Percentiles rank a stretch among this genome's conserved stretches.
Conservation (phyloP, 1,140 invertebrate genomes). For the Rhopalosiphum padi region DNA sequence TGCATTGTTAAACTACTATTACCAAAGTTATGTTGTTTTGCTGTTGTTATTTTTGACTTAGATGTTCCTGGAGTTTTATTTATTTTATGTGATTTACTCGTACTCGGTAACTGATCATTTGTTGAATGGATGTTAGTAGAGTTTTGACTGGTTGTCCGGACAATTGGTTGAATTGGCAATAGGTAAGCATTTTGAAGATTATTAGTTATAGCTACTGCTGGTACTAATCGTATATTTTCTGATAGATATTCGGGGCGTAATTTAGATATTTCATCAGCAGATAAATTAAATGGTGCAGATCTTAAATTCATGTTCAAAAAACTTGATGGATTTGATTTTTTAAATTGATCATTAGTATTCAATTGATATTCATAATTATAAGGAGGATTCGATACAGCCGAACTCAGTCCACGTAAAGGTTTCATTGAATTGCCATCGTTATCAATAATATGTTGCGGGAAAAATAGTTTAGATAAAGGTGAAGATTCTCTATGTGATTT, state of each 20-base stretch:
- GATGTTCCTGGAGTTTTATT: neutral
- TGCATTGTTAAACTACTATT: neutral
- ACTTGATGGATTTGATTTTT: neutral
- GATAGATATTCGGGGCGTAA: neutral
- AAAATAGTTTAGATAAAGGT: neutral
- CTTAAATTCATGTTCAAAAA: neutral
- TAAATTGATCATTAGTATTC: neutral
- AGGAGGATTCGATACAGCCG: too few relatives aligned
- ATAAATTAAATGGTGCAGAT: neutral
- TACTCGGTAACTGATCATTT: neutral
- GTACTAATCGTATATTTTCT: neutral
- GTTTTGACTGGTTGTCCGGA: neutral
- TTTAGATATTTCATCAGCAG: neutral
- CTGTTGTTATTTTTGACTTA: neutral
- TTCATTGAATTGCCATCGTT: too few relatives aligned
- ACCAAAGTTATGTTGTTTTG: neutral
- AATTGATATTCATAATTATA: neutral
- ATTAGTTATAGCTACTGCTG: neutral
- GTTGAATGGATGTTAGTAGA: neutral
- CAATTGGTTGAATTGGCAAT: neutral
- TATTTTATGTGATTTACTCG: neutral
- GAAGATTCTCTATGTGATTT: neutral
- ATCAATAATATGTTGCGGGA: neutral
- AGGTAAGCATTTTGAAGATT: conserved; percentile 4
- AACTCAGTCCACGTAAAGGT: neutral